A percentile compares a stretch with the other conserved stretches of the same genome.
These are phyloP conservation scores for Oreocharis arfaki DNA, from an alignment of 2,113 vertebrate genomes.

Conservation along the genomic window DNA sequence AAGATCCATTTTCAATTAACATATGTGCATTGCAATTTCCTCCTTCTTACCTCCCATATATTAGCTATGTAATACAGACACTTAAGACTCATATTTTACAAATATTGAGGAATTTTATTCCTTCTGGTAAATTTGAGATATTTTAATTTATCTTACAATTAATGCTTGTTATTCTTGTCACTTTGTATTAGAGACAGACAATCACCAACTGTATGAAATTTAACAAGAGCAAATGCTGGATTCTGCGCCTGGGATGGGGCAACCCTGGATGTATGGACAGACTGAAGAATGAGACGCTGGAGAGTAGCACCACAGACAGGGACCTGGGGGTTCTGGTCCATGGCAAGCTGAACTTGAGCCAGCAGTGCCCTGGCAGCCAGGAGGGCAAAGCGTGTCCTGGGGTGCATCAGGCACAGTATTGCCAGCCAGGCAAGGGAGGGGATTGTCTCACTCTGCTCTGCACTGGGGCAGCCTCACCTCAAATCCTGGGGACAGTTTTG, in stretches of 20 bases:
- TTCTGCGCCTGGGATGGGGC: neutral
- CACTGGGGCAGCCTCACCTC: accelerated
- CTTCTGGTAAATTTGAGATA: neutral
- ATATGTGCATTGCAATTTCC: neutral
- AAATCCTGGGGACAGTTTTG: accelerated
- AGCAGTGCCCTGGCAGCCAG: neutral
- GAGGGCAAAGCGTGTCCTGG: accelerated
- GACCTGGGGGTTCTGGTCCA: accelerated
- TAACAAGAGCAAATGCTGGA: neutral
- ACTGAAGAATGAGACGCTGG: neutral
- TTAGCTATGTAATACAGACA: neutral
- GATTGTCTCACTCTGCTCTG: neutral
- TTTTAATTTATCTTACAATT: neutral
- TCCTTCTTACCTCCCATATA: neutral
- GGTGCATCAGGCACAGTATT: accelerated
- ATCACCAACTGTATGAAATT: neutral
- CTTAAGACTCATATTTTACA: neutral
- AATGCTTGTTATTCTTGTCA: neutral
- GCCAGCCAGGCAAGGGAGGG: accelerated
- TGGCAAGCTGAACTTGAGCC: accelerated
- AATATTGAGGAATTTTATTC: neutral
- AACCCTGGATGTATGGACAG: neutral
- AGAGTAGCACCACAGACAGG: neutral
- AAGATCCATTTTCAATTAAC: neutral
- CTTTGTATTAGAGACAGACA: neutral